Evolutionary conservation across 2,113 vertebrate species (phyloP), one percentile per base, ranked within the genome.

Genomic region (Todiramphus chloris): DNA sequence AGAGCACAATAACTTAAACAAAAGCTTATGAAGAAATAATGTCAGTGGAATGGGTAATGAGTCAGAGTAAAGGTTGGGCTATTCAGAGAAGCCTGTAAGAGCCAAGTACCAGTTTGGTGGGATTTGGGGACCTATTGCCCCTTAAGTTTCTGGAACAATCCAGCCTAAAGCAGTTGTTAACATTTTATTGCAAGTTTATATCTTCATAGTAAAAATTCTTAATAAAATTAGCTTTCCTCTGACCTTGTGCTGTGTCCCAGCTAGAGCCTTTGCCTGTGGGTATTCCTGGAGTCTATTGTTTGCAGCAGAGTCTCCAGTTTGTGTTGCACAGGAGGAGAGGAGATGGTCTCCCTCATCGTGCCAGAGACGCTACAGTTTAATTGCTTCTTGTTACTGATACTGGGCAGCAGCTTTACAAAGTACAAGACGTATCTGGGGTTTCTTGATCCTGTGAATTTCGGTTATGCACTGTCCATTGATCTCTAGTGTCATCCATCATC

Each of bases 1-100:
- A 95, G 93, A 94, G 51, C 75, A 96, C 90, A 97, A 95, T 90
- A 88, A 95, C 89, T 97, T 92, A 90, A 95, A 96, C 67, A 88
- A 83, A 94, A 95, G 27, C 93, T 96, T 92, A 92, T 95, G 96
- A 94, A 92, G 82, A 94, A 93, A 93, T 96, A 94, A 89, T 92
- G 39, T 60, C 83, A 78, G 68, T 46, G 72, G 88, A 83, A 64
- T 43, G 78, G 81, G 67, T 69, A 80, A 93, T 95, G 92, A 91
- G 76, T 96, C 94, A 95, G 91, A 88, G 46, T 0, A 4, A 83
- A 95, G 74, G 33, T 2, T 88, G 82, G 37, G 59, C 69, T 87
- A 37, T 28, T 81, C 75, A 53, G 74, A 77, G 76, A 9, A 56
- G 77, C 75, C 76, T 94, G 14, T 67, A 59, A 68, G 70, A 83